phyloP scores from a whole-genome alignment of 2,888 invertebrate genomes.

The Zaprionus bogoriensis region DNA sequence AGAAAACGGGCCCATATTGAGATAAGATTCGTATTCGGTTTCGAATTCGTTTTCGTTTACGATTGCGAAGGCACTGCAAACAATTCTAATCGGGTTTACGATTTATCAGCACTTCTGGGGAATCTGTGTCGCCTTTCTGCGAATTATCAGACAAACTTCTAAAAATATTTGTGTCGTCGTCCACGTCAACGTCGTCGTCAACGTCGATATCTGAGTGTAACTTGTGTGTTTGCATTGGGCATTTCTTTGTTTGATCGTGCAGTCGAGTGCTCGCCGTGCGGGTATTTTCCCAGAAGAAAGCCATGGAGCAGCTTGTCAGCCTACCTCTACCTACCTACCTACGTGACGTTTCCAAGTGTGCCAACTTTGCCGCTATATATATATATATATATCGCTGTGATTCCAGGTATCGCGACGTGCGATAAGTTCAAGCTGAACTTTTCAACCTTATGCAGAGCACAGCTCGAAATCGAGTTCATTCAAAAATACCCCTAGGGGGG shows the following conservation, averaged over 20 bases:
- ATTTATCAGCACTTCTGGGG: slow-evolving; percentile 56
- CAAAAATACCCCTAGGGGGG: neutral
- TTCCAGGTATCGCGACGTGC: neutral
- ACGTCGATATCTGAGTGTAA: neutral
- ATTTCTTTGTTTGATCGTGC: slow-evolving; percentile 14
- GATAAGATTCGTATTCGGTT: slow-evolving; percentile 63
- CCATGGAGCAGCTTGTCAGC: neutral
- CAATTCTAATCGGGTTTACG: slow-evolving; percentile 33
- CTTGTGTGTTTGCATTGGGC: slow-evolving; percentile 1
- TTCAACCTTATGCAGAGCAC: no score
- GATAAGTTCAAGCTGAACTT: no score
- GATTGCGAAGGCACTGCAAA: slow-evolving; percentile 22
- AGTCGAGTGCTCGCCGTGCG: neutral
- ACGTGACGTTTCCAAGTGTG: neutral
- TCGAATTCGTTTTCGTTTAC: slow-evolving; percentile 29
- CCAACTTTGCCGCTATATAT: neutral
- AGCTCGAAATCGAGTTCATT: no score
- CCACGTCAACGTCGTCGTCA: no score
- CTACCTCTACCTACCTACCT: no score
- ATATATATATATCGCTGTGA: neutral
- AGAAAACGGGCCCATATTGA: slow-evolving; percentile 21
- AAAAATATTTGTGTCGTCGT: slow-evolving; percentile 26
- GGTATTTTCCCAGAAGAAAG: neutral
- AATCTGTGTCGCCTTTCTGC: slow-evolving; percentile 51
- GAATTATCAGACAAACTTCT: slow-evolving; percentile 28